A percentile compares a stretch with the other conserved stretches of the same genome.
phyloP scores from a whole-genome alignment of 2,113 vertebrate species.

The Chunga burmeisteri region DNA sequence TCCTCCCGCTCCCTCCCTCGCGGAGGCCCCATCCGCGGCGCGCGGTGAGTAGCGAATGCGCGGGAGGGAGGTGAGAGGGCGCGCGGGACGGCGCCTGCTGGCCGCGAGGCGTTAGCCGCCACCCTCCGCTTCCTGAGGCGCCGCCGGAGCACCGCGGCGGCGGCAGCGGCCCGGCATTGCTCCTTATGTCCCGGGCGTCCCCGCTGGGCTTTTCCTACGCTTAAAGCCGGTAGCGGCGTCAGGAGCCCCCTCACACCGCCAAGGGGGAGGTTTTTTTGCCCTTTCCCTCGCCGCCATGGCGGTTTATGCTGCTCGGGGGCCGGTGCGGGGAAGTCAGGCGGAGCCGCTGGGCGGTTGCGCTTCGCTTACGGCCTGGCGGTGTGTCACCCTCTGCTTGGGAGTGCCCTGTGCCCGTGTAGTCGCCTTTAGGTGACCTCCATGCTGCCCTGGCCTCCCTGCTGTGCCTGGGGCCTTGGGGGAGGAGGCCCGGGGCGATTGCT shows the following conservation, averaged over 20 bases:
- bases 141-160: no score
- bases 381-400: background rate
- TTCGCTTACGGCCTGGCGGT: fast-evolving
- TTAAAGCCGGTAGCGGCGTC: background rate
- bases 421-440: background rate
- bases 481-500: background rate
- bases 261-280: background rate
- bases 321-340: background rate
- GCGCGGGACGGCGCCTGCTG: no score
- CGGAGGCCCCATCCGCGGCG: fast-evolving
- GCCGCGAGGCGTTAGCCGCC: fast-evolving
- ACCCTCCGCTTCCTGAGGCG: fast-evolving
- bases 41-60: background rate
- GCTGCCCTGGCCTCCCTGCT: background rate
- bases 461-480: background rate
- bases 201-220: no score
- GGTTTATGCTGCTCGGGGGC: background rate
- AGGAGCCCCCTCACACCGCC: background rate
- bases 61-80: fast-evolving
- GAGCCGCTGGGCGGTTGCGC: background rate
- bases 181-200: no score
- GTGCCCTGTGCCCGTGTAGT: no score
- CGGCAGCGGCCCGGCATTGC: fast-evolving
- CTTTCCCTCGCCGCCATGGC: background rate
- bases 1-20: no score